These are phyloP conservation scores for Itoplectis maculator DNA, from an alignment of 2,888 invertebrate genomes.

Conservation along the genomic window DNA sequence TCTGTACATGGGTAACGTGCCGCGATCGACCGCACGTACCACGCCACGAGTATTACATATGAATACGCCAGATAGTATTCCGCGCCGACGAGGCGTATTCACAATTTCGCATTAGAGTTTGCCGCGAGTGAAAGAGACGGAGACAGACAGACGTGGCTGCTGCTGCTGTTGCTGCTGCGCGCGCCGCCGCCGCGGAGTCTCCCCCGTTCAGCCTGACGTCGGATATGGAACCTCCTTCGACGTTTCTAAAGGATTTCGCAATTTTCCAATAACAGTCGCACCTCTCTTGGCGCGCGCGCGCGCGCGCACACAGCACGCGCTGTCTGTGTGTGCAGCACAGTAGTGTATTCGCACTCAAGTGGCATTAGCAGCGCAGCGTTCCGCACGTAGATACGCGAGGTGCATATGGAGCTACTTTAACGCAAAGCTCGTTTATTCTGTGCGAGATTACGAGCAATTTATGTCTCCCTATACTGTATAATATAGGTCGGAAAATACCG, in stretches of 20 bases:
- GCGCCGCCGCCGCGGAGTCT: slow-evolving; percentile 36
- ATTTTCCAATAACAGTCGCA: slow-evolving; percentile 59
- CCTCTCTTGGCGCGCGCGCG: slow-evolving; percentile 11
- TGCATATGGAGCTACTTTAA: neutral
- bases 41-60: slow-evolving; percentile 50
- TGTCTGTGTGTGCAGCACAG: neutral
- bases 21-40: slow-evolving; percentile 40
- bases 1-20: slow-evolving; percentile 23
- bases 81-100: slow-evolving; percentile 54
- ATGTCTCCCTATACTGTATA: neutral
- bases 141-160: slow-evolving; percentile 45
- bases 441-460: slow-evolving; percentile 9
- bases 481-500: neutral
- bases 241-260: slow-evolving; percentile 62
- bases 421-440: slow-evolving; percentile 1
- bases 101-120: slow-evolving; percentile 58
- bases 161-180: too few relatives aligned
- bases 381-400: neutral
- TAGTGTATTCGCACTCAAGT: neutral
- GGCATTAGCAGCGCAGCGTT: neutral
- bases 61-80: slow-evolving; percentile 41
- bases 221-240: slow-evolving; percentile 59
- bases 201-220: slow-evolving; percentile 37
- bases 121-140: slow-evolving; percentile 27
- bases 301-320: neutral